Evolutionary conservation across 2,113 vertebrate species (phyloP).

Genomic region (Illadopsis cleaveri): DNA sequence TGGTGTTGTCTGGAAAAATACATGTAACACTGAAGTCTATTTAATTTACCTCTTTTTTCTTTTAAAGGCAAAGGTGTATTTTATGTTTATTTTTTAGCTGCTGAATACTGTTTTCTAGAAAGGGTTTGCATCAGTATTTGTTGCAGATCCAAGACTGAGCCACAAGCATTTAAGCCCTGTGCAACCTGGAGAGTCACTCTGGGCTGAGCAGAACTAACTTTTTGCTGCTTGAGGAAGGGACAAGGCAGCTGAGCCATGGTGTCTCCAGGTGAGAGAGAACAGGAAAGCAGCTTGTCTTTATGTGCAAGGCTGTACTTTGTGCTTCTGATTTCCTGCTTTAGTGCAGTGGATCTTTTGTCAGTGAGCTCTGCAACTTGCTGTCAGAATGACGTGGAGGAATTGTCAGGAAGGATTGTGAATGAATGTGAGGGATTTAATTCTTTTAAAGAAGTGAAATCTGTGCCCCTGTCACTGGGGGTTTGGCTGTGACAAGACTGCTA

Average conservation of each 20-base stretch:
- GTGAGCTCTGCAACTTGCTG: neutral
- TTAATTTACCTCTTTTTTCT: neutral
- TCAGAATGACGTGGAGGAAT: neutral
- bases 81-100: neutral
- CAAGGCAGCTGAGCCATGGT: too few species aligned
- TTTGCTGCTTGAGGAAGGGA: neutral
- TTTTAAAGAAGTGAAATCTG: neutral
- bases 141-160: neutral
- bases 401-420: neutral
- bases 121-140: neutral
- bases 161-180: too few species aligned
- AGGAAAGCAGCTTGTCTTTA: neutral
- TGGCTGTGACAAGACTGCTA: neutral
- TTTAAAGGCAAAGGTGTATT: neutral
- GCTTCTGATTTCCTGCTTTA: neutral
- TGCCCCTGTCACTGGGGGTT: neutral
- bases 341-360: neutral
- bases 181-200: neutral
- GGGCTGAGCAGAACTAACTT: neutral
- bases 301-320: neutral
- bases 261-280: neutral
- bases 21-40: neutral
- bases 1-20: neutral
- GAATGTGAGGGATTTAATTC: neutral
- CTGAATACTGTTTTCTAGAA: neutral